Evolutionary conservation across 1,140 invertebrate genomes (phyloP).

Genomic region (Drosophila sucinea): DNA sequence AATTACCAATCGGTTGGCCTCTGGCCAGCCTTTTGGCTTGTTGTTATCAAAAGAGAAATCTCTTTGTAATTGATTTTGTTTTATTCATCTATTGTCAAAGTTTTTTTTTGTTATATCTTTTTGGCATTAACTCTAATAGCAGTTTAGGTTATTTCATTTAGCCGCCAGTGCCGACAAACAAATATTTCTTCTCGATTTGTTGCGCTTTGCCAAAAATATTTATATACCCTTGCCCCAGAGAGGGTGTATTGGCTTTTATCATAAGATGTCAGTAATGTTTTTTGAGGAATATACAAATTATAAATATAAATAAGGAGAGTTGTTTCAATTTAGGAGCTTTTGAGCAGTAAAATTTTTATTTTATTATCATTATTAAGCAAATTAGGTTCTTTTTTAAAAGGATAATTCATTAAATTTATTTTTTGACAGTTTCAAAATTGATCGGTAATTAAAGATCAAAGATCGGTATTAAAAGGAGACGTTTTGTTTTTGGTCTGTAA

Average conservation of each 20-base stretch:
- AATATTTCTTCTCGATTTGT: constrained; percentile 45
- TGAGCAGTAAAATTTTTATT: too few relatives aligned
- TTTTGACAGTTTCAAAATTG: too few relatives aligned
- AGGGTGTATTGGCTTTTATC: background rate
- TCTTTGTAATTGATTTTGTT: constrained; percentile 71
- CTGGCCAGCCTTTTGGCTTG: constrained; percentile 29
- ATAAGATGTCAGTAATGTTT: background rate
- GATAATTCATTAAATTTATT: too few relatives aligned
- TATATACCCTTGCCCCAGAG: background rate
- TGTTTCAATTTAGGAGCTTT: too few relatives aligned
- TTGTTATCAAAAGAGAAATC: constrained; percentile 73
- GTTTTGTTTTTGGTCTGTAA: too few relatives aligned
- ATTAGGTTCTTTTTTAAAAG: too few relatives aligned
- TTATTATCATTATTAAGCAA: too few relatives aligned
- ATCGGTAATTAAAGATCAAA: too few relatives aligned
- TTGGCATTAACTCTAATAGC: constrained; percentile 62
- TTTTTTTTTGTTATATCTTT: constrained; percentile 33
- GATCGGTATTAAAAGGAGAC: too few relatives aligned
- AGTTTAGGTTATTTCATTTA: constrained; percentile 45
- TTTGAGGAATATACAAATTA: background rate
- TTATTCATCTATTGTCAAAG: constrained; percentile 40
- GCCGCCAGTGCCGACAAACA: constrained; percentile 60
- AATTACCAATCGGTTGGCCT: constrained; percentile 58
- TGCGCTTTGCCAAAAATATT: constrained; percentile 31
- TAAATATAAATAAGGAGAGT: too few relatives aligned